Evolutionary conservation across 2,797 vertebrate species (phyloP).

Genomic region (Brachyalestes nurse): DNA sequence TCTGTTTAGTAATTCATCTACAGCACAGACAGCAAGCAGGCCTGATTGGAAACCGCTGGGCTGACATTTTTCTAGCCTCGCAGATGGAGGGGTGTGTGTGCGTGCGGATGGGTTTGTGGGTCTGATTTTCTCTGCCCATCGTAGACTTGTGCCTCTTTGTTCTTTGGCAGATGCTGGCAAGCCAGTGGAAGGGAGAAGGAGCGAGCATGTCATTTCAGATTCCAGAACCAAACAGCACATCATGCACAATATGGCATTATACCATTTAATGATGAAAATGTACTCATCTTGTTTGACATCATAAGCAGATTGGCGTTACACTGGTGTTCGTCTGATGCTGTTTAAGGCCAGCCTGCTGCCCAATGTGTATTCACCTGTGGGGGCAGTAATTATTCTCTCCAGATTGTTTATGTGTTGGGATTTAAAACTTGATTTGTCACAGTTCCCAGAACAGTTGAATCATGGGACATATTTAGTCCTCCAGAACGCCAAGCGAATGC

Average conservation of each 20-base stretch:
- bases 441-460: no score
- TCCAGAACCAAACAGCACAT: conserved; percentile 11
- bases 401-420: no score
- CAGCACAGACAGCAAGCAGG: conserved; percentile 83
- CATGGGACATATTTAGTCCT: no score
- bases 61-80: conserved; percentile 83
- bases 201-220: conserved; percentile 21
- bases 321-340: no score
- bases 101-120: conserved; percentile 39
- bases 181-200: conserved; percentile 16
- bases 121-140: conserved; percentile 44
- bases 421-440: no score
- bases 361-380: no score
- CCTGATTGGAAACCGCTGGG: conserved; percentile 85
- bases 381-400: no score
- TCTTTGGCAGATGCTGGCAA: conserved; percentile 24
- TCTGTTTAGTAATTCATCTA: conserved; percentile 87
- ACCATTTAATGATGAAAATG: conserved; percentile 31
- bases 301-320: conserved; percentile 9
- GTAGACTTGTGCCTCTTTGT: conserved; percentile 28
- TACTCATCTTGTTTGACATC: conserved; percentile 19
- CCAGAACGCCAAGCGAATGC: no score
- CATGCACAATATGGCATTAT: conserved; percentile 18
- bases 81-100: conserved; percentile 72
- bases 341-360: no score